Evolutionary conservation across 2,888 invertebrate species (phyloP), one percentile per base, ranked within the genome.

Genomic region (Molanna angustata): DNA sequence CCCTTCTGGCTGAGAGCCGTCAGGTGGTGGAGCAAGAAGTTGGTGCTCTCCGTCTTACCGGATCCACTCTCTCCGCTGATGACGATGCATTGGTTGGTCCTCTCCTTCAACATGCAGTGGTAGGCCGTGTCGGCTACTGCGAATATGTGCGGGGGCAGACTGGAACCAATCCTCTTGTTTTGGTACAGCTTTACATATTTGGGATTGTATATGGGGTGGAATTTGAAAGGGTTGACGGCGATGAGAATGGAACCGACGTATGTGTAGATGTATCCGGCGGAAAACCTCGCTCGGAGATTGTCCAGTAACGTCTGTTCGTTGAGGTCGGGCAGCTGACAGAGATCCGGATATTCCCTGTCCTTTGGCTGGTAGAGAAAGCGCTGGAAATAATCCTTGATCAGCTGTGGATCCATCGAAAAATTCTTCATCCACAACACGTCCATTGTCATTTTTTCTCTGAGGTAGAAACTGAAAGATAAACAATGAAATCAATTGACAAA

Each of bases 11-110:
- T 93, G 51, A 96, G 80, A 6, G 95, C 94, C 1, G 95, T 96
- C 64, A 97, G 76, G 72, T 96, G 96, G 71, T 96, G 95, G 48
- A 97, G 78, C 58, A 96, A 80, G 70, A 96, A 91, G 78, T 95
- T 95, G 20, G 96, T 96, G 68, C 93, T 94, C 70, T 96, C 96
- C 2, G 96, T 96, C 76, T 96, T 96, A 3, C 95, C 94, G n/a
- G 91, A 92, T 55, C 94, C 94, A 69, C 91, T 92, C 72, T 94
- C 94, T 20, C 94, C 94, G 67, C 92, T 93, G 64, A 97, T 96
- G 63, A 96, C 95, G 65, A 96, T 93, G 70, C 95, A 96, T 77
- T 80, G 80, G 71, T 95, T 95, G 61, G 86, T 85, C 66, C 88
- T 83, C 64, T 91, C 90, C 62, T 91, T 86, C 60, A 96, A 78